These are phyloP conservation scores for Myxocyprinus asiaticus DNA, from an alignment of 2,113 vertebrate genomes.

Conservation along the genomic window DNA sequence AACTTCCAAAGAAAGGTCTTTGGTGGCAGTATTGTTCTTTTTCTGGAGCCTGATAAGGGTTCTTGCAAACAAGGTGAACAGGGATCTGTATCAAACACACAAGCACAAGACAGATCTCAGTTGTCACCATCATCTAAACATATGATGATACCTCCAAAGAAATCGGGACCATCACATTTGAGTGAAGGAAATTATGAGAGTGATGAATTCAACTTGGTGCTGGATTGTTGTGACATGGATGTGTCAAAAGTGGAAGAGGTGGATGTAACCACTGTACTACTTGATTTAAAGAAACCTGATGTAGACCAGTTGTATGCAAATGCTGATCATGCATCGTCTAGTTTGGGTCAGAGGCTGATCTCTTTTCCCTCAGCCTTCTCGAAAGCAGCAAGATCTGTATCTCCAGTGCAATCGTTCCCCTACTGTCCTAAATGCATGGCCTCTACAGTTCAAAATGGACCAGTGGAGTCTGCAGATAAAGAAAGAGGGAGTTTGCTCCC, in stretches of 20 bases:
- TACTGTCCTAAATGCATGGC: conserved; percentile 66
- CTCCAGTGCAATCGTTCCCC: conserved; percentile 75
- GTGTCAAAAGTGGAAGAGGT: conserved; percentile 90
- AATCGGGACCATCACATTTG: no score
- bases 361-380: conserved; percentile 78
- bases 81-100: neutral
- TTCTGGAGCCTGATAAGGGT: conserved; percentile 76
- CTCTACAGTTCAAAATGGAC: conserved; percentile 79
- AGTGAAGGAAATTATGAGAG: conserved; percentile 69
- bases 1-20: conserved; percentile 80
- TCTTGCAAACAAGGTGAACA: neutral
- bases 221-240: conserved; percentile 93
- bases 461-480: conserved; percentile 89
- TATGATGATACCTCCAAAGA: no score
- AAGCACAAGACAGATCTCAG: conserved; percentile 39
- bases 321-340: conserved; percentile 62
- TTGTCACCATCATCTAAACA: no score
- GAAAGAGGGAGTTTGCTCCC: conserved; percentile 76
- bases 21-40: conserved; percentile 83
- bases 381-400: conserved; percentile 80
- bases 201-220: conserved; percentile 85
- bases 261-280: conserved; percentile 77
- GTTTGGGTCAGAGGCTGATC: conserved; percentile 79
- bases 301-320: conserved; percentile 58
- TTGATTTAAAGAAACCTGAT: no score